phyloP scores from a whole-genome alignment of 1,140 invertebrate genomes.

The Leguminivora glycinivorella region DNA sequence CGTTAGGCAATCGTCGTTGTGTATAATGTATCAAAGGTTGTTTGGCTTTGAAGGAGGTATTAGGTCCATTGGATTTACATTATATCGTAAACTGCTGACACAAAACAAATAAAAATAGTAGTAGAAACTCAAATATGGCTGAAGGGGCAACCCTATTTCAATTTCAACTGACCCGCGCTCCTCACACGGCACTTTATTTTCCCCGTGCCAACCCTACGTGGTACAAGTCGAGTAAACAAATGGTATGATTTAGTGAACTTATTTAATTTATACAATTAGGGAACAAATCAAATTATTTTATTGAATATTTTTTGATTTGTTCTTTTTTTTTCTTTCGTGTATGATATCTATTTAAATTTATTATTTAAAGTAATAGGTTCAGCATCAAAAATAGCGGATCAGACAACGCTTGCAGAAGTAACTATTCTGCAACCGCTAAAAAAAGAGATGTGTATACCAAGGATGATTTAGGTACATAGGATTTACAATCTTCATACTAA shows the following conservation, averaged over 20 bases:
- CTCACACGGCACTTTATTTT: slow-evolving; percentile 20
- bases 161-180: slow-evolving; percentile 25
- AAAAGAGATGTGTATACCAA: too few species aligned
- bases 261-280: neutral
- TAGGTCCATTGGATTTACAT: slow-evolving; percentile 22
- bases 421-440: too few species aligned
- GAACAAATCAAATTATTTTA: too few species aligned
- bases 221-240: slow-evolving; percentile 18
- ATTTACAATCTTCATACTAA: too few species aligned
- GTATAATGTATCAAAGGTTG: neutral
- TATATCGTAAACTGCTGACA: slow-evolving; percentile 21
- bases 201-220: neutral
- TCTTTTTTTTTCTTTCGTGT: too few species aligned
- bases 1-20: neutral
- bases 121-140: slow-evolving; percentile 22
- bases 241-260: neutral
- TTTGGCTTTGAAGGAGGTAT: neutral
- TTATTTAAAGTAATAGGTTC: too few species aligned
- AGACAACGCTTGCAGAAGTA: too few species aligned
- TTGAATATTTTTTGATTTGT: too few species aligned
- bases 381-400: too few species aligned
- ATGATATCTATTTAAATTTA: too few species aligned
- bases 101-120: slow-evolving; percentile 24
- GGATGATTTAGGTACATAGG: too few species aligned
- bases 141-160: slow-evolving; percentile 20